These are phyloP conservation scores for Esox masquinongy DNA, from an alignment of 2,797 vertebrate genomes.

Conservation along the genomic window DNA sequence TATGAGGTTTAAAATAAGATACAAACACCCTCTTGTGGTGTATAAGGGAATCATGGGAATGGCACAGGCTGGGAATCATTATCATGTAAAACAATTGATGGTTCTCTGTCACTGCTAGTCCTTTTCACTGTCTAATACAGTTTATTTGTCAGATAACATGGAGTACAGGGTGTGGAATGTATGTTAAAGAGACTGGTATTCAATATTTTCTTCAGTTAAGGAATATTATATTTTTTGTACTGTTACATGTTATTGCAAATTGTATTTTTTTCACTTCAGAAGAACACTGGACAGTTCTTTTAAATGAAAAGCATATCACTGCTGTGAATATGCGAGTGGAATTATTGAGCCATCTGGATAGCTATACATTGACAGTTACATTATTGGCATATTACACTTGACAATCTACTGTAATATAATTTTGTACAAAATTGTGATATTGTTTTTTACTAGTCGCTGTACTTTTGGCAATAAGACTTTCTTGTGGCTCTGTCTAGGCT, in stretches of 20 bases:
- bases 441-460: too few relatives aligned
- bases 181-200: background rate
- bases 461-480: too few relatives aligned
- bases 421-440: background rate
- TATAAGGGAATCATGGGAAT: background rate
- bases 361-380: too few relatives aligned
- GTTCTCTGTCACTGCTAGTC: background rate
- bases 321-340: background rate
- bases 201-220: too few relatives aligned
- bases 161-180: background rate
- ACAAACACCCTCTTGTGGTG: conserved; percentile 62
- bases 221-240: too few relatives aligned
- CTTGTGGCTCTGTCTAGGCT: background rate
- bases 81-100: background rate
- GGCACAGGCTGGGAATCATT: too few relatives aligned
- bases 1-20: conserved; percentile 2
- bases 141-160: background rate
- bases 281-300: background rate
- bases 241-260: background rate
- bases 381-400: too few relatives aligned
- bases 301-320: background rate
- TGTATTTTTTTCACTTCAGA: background rate
- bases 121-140: background rate
- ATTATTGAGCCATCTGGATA: background rate
- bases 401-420: background rate